Conservation (phyloP, 30 jellyfish, hydroid and myxozoan species). For the Rhopilema esculentum region DNA sequence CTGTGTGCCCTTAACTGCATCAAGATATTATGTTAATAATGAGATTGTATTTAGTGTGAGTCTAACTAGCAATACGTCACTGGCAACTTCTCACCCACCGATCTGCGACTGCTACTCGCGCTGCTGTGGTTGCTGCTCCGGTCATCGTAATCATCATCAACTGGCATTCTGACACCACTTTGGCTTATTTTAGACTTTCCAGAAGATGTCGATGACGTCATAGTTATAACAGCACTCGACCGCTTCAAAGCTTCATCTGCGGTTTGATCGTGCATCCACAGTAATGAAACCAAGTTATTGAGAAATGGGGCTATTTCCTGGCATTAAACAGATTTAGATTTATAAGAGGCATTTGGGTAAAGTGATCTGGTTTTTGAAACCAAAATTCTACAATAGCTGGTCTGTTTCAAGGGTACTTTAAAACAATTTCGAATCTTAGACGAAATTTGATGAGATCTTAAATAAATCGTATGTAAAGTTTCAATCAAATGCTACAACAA, state of each 20-base stretch:
- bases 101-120: slow-evolving; percentile 9
- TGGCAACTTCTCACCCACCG: slow-evolving; percentile 23
- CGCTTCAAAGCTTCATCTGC: slow-evolving; percentile 38
- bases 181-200: not conserved
- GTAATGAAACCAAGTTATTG: slow-evolving; percentile 78
- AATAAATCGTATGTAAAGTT: too few species aligned
- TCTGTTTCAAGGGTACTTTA: too few species aligned
- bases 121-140: slow-evolving; percentile 22
- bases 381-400: too few species aligned
- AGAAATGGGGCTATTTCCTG: slow-evolving; percentile 74
- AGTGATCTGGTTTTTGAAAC: too few species aligned
- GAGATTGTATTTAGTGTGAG: too few species aligned
- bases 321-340: not conserved
- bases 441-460: too few species aligned
- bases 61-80: slow-evolving; percentile 17
- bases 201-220: slow-evolving; percentile 23
- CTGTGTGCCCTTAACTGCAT: too few species aligned
- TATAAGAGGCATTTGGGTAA: too few species aligned
- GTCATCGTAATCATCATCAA: slow-evolving; percentile 32
- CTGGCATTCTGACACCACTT: slow-evolving; percentile 19
- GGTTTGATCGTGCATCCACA: slow-evolving; percentile 93
- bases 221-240: not conserved
- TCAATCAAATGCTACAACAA: too few species aligned
- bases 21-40: too few species aligned
- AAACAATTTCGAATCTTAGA: too few species aligned